Evolutionary conservation across 2,113 vertebrate genomes (phyloP).

Genomic region (Euleptes europaea): DNA sequence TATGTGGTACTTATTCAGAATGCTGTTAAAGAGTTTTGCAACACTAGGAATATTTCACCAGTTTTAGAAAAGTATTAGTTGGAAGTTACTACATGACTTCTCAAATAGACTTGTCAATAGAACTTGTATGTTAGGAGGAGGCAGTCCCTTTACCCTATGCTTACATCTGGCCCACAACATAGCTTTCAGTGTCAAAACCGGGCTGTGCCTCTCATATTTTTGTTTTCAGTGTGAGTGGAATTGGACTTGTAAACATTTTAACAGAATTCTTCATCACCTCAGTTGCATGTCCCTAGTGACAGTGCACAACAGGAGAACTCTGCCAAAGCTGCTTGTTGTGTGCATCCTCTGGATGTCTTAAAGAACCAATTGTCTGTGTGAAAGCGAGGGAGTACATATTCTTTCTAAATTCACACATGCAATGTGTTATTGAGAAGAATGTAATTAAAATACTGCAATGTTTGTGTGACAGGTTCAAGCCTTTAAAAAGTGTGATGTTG

Average conservation of each 20-base stretch:
- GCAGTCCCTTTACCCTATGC: no score
- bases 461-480: neutral
- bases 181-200: neutral
- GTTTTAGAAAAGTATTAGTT: constrained; percentile 52
- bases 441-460: constrained; percentile 20
- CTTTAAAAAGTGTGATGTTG: neutral
- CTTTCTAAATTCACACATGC: constrained; percentile 37
- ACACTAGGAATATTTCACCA: constrained; percentile 45
- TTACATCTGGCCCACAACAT: neutral
- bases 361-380: neutral
- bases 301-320: neutral
- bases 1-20: neutral
- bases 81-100: constrained; percentile 55
- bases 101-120: constrained; percentile 49
- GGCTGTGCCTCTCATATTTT: neutral
- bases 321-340: neutral
- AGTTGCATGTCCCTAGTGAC: neutral
- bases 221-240: neutral
- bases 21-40: neutral
- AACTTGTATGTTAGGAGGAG: neutral
- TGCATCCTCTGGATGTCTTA: neutral
- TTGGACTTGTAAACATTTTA: neutral
- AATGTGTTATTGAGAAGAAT: constrained; percentile 34
- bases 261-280: neutral
- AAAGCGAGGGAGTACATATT: neutral